These are phyloP conservation scores for Glossosoma conforme DNA, from an alignment of 1,140 invertebrate genomes.

Conservation along the genomic window DNA sequence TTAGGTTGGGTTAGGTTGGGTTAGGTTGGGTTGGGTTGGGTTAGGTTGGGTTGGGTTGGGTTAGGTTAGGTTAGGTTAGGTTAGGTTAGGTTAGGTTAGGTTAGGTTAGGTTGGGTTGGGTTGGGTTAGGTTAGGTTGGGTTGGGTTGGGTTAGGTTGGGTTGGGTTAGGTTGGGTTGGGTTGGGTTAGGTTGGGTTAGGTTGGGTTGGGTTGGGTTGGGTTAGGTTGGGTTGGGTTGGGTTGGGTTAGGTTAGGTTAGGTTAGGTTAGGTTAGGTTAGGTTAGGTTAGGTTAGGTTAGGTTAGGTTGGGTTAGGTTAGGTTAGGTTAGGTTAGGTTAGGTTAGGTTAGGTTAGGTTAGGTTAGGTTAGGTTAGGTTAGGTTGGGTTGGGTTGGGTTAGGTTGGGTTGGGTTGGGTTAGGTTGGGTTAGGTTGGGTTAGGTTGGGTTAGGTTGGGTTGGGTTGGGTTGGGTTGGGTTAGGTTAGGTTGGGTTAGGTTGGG, in stretches of 20 bases:
- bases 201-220: no score
- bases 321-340: conserved; percentile 11
- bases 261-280: conserved; percentile 24
- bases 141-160: no score
- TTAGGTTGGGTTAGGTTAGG: conserved; percentile 4
- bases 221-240: no score
- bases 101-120: no score
- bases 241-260: conserved; percentile 22
- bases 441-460: conserved; percentile 20
- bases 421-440: conserved; percentile 24
- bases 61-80: no score
- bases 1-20: no score
- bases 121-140: no score
- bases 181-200: no score
- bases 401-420: conserved; percentile 19
- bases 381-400: conserved; percentile 1
- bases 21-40: no score
- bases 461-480: conserved; percentile 21
- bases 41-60: no score
- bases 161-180: no score
- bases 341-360: conserved; percentile 11
- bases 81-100: no score
- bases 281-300: conserved; percentile 10
- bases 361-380: conserved; percentile 11
- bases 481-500: conserved; percentile 26